phyloP scores from a whole-genome alignment of 2,113 vertebrate genomes.

The Notothenia coriiceps region DNA sequence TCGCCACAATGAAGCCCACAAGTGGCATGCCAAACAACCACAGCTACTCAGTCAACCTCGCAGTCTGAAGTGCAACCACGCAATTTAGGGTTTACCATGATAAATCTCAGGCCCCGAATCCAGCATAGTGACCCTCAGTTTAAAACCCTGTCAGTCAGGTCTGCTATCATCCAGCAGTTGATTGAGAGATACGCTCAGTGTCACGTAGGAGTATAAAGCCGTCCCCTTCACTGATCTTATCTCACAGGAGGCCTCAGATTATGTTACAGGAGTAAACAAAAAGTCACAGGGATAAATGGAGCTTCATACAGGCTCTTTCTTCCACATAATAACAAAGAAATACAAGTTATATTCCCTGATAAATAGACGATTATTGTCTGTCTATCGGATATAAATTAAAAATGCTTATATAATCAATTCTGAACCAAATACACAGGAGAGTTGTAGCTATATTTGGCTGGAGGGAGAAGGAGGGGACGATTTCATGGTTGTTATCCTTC shows the following conservation, averaged over 20 bases:
- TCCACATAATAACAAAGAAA: constrained; percentile 44
- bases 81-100: constrained; percentile 59
- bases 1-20: constrained; percentile 34
- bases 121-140: constrained; percentile 55
- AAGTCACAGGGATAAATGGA: constrained; percentile 55
- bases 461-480: background rate
- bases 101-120: constrained; percentile 36
- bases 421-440: constrained; percentile 4
- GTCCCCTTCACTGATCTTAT: constrained; percentile 70
- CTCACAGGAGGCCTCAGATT: constrained; percentile 65
- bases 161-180: constrained; percentile 55
- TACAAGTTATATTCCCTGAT: constrained; percentile 52
- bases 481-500: constrained; percentile 16
- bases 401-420: constrained; percentile 19
- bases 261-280: constrained; percentile 76
- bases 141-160: constrained; percentile 70
- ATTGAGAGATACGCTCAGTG: constrained; percentile 62
- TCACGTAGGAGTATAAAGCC: constrained; percentile 64
- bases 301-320: constrained; percentile 45
- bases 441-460: background rate
- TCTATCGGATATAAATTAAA: constrained; percentile 42
- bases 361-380: constrained; percentile 7
- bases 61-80: constrained; percentile 36
- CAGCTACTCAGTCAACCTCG: constrained; percentile 22
- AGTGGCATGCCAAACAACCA: constrained; percentile 31